Base-by-base conservation (phyloP, 2,113 vertebrate species). In the Psammodynastes pulverulentus region DNA sequence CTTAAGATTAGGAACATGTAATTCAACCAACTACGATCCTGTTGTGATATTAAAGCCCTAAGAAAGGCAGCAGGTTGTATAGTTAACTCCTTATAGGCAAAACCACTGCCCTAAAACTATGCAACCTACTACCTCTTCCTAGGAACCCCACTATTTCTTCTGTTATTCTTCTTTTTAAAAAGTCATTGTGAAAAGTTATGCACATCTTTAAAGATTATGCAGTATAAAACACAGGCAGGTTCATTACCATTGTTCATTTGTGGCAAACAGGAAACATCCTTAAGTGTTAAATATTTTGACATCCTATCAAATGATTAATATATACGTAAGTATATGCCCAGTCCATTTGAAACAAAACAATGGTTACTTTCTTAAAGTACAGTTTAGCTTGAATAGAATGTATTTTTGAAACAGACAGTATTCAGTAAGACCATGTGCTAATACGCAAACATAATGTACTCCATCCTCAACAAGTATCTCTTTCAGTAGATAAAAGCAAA, bases 111-210 rank as follows among this genome's bases (percentile, higher is more conserved):
- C 97, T 97, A 97, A 97, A 98, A 98, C 98, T 98, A 98, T 98
- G 97, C 98, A 98, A 98, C 97, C 98, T 98, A 98, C 98, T 98
- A 98, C 98, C 97, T 98, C 98, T 98, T 98, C 98, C 98, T 97
- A 98, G 97, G 97, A 97, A 95, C 97, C 72, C 97, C 97, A 96
- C 56, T 2, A 87, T 88, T 94, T 97, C 96, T 95, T 95, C 84
- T 93, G 96, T 88, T 88, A 94, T 95, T 97, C 97, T 97, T 97
- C 97, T 90, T n/a, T 6, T n/a, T 6, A 49, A 87, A 62, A 24
- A 84, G 94, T 93, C 94, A 95, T 91, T 93, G 95, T 56, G 95
- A 92, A 56, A 67, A 91, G 84, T 93, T 79, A 84, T 54, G 21
- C 26, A 15, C 9, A 88, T 39, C 67, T 79, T 39, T 45, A 72